These are phyloP conservation scores for Peromyscus maniculatus DNA, from an alignment of 2,113 vertebrate species.

Conservation along the genomic window DNA sequence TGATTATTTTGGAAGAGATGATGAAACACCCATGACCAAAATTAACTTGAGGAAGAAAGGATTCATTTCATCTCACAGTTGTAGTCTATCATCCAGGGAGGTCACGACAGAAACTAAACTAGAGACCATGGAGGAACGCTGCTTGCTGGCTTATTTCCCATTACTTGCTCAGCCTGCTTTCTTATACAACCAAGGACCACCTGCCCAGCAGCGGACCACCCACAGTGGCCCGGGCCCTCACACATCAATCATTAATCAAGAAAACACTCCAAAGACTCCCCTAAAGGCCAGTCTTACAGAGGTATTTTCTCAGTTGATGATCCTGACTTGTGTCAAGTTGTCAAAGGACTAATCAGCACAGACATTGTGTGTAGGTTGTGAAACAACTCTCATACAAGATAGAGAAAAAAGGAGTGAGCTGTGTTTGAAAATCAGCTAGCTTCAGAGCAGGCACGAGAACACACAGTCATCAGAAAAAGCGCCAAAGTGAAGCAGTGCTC, in stretches of 20 bases:
- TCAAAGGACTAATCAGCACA: not conserved
- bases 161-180: not conserved
- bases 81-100: not conserved
- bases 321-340: not conserved
- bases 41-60: not conserved
- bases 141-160: not conserved
- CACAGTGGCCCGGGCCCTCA: not conserved
- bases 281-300: not conserved
- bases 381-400: not conserved
- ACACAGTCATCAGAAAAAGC: not conserved
- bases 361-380: not conserved
- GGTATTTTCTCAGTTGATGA: not conserved
- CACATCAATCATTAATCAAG: not conserved
- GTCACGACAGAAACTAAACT: not conserved
- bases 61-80: not conserved
- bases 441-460: not conserved
- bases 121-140: not conserved
- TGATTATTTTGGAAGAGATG: not conserved
- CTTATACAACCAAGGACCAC: not conserved
- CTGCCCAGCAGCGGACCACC: not conserved
- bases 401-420: not conserved
- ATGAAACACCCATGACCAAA: not conserved
- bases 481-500: not conserved
- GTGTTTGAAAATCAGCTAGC: not conserved
- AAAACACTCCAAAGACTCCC: not conserved